These are phyloP conservation scores for Hoplias malabaricus DNA, from an alignment of 2,113 vertebrate species.

Conservation along the genomic window DNA sequence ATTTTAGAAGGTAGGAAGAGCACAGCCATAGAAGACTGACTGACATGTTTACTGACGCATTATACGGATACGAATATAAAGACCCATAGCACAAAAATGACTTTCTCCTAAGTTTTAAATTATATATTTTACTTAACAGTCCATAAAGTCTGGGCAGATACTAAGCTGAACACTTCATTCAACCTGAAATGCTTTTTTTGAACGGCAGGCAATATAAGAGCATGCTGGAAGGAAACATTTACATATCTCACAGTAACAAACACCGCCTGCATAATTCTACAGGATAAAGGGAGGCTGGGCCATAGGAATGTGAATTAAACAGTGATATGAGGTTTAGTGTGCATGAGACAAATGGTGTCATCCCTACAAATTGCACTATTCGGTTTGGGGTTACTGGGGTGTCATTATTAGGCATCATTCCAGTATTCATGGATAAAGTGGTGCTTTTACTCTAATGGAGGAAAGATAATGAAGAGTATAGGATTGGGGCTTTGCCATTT, in stretches of 20 bases:
- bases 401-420: not conserved
- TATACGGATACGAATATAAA: no score
- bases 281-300: not conserved
- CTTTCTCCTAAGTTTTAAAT: no score
- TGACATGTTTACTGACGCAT: no score
- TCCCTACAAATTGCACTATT: not conserved
- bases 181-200: no score
- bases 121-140: no score
- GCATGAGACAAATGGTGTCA: not conserved
- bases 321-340: not conserved
- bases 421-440: not conserved
- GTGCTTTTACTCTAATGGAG: not conserved
- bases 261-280: no score
- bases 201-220: no score
- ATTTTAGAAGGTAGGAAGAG: not conserved
- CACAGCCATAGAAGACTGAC: not conserved
- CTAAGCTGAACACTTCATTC: no score
- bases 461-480: not conserved
- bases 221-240: no score
- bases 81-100: no score
- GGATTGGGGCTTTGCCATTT: not conserved
- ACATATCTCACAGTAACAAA: no score
- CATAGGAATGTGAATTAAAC: not conserved
- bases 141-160: no score
- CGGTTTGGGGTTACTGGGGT: not conserved